Conservation (phyloP, 2,113 vertebrate species). For the Hydrolagus affinis region DNA sequence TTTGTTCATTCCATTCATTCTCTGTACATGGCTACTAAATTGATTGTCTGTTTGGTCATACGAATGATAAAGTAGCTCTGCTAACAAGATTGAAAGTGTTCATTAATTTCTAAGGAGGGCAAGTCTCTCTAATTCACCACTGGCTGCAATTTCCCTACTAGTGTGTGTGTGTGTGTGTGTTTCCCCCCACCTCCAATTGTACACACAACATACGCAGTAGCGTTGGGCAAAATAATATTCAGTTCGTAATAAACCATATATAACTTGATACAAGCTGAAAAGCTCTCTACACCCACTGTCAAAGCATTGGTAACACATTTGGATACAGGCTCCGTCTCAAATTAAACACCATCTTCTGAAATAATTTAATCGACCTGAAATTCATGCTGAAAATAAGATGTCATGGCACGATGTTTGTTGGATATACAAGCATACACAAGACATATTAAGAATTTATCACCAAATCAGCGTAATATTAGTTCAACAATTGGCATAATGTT, state of each 20-base stretch:
- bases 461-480: not conserved
- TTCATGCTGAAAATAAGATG: slow-evolving; percentile 1
- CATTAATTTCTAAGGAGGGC: slow-evolving; percentile 64
- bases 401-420: not conserved
- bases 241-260: slow-evolving; percentile 2
- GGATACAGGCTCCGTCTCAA: not conserved
- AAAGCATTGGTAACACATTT: not conserved
- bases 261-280: not conserved
- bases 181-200: not conserved
- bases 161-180: slow-evolving; percentile 12
- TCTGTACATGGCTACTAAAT: slow-evolving; percentile 86
- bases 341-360: not conserved
- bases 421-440: not conserved
- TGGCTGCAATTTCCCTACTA: slow-evolving; percentile 33
- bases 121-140: slow-evolving; percentile 51
- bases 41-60: slow-evolving; percentile 94
- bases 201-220: not conserved
- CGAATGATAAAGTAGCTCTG: slow-evolving; percentile 83
- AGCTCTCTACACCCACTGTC: not conserved
- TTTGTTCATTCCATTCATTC: slow-evolving; percentile 87
- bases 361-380: slow-evolving; percentile 14
- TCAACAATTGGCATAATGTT: slow-evolving; percentile 32
- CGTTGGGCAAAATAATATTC: not conserved
- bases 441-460: slow-evolving; percentile 1
- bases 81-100: slow-evolving; percentile 68